phyloP scores from a whole-genome alignment of 1,140 invertebrate species.

The Rhysida immarginata region DNA sequence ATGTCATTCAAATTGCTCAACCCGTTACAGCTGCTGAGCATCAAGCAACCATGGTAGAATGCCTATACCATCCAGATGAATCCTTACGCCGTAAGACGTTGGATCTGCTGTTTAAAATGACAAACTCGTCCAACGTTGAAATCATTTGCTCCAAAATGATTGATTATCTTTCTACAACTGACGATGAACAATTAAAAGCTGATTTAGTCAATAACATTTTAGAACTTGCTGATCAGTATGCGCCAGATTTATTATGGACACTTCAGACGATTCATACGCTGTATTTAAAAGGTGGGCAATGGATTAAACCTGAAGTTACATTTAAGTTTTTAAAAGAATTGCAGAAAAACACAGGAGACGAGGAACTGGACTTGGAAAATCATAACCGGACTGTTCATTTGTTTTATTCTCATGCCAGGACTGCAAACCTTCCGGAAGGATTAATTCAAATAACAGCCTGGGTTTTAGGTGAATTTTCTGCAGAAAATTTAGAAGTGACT shows the following conservation, averaged over 20 bases:
- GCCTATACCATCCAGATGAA: slow-evolving; percentile 22
- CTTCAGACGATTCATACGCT: neutral
- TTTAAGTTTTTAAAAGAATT: neutral
- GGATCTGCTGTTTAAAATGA: slow-evolving; percentile 22
- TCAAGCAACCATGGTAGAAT: slow-evolving; percentile 22
- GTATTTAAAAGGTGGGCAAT: neutral
- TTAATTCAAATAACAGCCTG: neutral
- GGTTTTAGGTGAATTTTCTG: neutral
- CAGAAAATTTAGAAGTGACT: neutral
- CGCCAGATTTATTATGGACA: slow-evolving; percentile 1
- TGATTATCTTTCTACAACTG: slow-evolving; percentile 16
- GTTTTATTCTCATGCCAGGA: neutral
- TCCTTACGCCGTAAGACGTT: slow-evolving; percentile 21
- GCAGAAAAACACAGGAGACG: neutral
- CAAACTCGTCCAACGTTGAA: slow-evolving; percentile 21
- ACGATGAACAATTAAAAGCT: slow-evolving; percentile 4
- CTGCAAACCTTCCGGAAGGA: neutral
- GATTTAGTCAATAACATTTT: neutral
- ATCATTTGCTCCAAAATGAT: slow-evolving; percentile 22
- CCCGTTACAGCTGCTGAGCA: slow-evolving; percentile 19
- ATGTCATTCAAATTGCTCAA: slow-evolving; percentile 14
- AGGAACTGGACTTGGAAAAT: neutral
- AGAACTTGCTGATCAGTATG: slow-evolving; percentile 4
- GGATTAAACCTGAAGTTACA: neutral
- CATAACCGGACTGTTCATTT: neutral